These are phyloP conservation scores for Pachypanchax playfairii DNA, from an alignment of 2,113 vertebrate genomes.

Conservation along the genomic window DNA sequence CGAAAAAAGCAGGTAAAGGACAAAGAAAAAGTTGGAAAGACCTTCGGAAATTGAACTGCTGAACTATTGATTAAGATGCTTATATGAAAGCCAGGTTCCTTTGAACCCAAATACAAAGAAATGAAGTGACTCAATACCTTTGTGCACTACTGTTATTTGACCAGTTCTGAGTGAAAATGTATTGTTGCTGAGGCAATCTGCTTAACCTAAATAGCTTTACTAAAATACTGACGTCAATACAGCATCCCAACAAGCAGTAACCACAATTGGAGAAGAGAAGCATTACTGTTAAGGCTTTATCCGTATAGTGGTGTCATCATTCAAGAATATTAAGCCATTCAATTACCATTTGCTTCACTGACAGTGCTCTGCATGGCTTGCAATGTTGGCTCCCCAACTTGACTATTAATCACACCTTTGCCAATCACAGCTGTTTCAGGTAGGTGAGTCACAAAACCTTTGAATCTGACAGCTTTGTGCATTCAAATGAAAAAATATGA, in stretches of 20 bases:
- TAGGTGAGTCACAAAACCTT: constrained; percentile 43
- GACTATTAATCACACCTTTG: constrained; percentile 60
- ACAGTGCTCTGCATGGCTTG: constrained; percentile 27
- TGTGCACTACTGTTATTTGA: not conserved
- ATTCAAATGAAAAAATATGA: constrained; percentile 60
- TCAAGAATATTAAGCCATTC: constrained; percentile 33
- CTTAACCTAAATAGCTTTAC: not conserved
- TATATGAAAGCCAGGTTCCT: not conserved
- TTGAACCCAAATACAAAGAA: not conserved
- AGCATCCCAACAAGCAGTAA: not conserved
- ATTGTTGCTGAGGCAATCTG: not conserved
- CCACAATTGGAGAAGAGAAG: constrained; percentile 6
- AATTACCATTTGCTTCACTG: constrained; percentile 29
- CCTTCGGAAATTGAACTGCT: too few species aligned
- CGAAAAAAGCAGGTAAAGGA: too few species aligned
- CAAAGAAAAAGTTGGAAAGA: too few species aligned
- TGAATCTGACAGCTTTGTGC: constrained; percentile 55
- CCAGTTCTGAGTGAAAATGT: not conserved
- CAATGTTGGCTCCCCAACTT: constrained; percentile 31
- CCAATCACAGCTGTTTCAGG: constrained; percentile 46
- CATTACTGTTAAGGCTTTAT: constrained; percentile 6
- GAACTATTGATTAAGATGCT: too few species aligned
- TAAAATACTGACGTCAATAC: constrained; percentile 2
- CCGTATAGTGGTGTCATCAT: constrained; percentile 11
- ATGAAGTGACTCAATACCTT: too few species aligned